Conservation (phyloP, 2,113 vertebrate species). For the Nothoprocta pentlandii region DNA sequence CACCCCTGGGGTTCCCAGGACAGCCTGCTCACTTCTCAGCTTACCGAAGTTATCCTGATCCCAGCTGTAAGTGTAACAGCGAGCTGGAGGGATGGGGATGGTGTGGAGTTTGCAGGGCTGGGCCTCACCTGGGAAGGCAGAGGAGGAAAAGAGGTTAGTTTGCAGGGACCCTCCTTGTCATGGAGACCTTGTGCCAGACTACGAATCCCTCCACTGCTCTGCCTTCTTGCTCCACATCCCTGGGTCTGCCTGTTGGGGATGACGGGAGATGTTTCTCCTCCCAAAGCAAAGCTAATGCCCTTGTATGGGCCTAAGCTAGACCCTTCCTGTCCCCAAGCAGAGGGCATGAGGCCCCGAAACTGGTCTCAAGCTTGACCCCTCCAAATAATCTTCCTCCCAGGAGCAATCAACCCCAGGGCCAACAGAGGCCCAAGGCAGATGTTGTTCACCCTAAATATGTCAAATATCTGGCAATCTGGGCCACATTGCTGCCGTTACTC, state of each 20-base stretch:
- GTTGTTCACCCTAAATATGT: background rate
- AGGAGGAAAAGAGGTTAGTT: background rate
- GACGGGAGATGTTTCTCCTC: too few relatives aligned
- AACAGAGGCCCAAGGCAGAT: background rate
- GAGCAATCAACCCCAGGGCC: background rate
- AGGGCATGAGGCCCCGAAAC: background rate
- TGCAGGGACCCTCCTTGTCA: background rate
- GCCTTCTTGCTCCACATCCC: background rate
- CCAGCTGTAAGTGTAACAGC: constrained; percentile 92
- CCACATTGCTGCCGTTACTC: background rate
- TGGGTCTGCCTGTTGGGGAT: background rate
- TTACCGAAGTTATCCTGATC: constrained; percentile 97
- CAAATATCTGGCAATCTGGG: background rate
- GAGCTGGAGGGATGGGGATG: constrained; percentile 87
- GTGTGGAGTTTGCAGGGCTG: constrained; percentile 82
- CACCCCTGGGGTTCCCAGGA: fast-evolving
- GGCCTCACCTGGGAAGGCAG: constrained; percentile 54
- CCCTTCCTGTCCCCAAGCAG: background rate
- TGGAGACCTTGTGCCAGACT: background rate
- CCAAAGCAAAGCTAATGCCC: background rate
- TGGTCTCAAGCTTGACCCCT: background rate
- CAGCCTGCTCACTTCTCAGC: background rate
- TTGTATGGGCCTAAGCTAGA: background rate
- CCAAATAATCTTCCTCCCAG: background rate
- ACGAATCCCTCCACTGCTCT: background rate